A percentile compares a stretch with the other conserved stretches of the same genome.
phyloP scores from a whole-genome alignment of 1,140 invertebrate genomes.

The Chlorops oryzae region DNA sequence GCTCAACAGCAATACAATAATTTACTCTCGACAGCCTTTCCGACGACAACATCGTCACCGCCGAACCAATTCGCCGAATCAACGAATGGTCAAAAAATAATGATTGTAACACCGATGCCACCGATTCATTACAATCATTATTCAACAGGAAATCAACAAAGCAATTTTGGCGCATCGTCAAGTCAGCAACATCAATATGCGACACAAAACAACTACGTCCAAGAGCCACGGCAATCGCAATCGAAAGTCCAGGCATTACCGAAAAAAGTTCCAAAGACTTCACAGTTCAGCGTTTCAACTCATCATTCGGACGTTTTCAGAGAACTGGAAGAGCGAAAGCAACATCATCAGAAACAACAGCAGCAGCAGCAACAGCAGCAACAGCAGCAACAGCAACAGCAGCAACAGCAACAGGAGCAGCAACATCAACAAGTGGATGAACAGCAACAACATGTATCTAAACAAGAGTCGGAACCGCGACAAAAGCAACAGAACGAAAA shows the following conservation, averaged over 20 bases:
- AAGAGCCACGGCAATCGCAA: conserved; percentile 30
- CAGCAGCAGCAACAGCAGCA: conserved; percentile 16
- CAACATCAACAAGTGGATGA: background rate
- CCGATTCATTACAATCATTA: conserved; percentile 39
- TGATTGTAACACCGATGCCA: conserved; percentile 42
- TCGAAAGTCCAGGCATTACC: conserved; percentile 15
- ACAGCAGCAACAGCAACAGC: conserved; percentile 7
- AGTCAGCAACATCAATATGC: conserved; percentile 14
- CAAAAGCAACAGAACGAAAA: too few species aligned
- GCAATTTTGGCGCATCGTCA: too few species aligned
- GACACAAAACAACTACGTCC: conserved; percentile 19
- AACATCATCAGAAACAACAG: conserved; percentile 15
- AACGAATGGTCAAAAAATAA: conserved; percentile 40
- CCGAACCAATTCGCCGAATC: conserved; percentile 38
- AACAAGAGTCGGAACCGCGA: conserved; percentile 3
- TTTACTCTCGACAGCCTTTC: conserved; percentile 9
- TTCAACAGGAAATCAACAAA: conserved; percentile 31
- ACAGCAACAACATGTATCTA: too few species aligned
- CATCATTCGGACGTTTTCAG: conserved; percentile 43
- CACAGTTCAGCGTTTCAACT: conserved; percentile 39
- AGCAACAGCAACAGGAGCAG: conserved; percentile 5
- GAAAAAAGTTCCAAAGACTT: conserved; percentile 20
- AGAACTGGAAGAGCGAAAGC: conserved; percentile 34
- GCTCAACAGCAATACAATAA: conserved; percentile 19
- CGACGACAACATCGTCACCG: conserved; percentile 17